Conservation (phyloP, 2,797 vertebrate genomes). For the Adelosebastes latens region DNA sequence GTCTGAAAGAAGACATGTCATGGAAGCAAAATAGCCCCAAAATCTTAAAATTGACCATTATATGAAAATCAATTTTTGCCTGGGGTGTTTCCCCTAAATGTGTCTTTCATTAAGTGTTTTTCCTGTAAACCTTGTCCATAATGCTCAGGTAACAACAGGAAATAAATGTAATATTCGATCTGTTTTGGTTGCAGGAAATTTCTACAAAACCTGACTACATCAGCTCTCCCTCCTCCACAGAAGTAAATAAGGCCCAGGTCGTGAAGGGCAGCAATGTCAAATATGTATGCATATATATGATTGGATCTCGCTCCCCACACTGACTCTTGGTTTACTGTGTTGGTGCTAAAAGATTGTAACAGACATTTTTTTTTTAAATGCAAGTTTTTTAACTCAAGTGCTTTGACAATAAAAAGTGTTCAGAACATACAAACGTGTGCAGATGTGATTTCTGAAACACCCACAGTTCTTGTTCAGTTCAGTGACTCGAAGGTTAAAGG, state of each 20-base stretch:
- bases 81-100: not conserved
- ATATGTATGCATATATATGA: not conserved
- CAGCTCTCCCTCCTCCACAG: not conserved
- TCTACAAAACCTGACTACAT: slow-evolving; percentile 51
- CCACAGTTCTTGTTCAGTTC: not conserved
- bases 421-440: not conserved
- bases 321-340: not conserved
- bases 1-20: no score
- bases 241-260: not conserved
- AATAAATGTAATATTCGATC: not conserved
- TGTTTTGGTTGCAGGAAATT: slow-evolving; percentile 65
- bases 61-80: not conserved
- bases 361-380: slow-evolving; percentile 17
- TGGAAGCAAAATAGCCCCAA: no score
- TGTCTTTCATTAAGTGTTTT: not conserved
- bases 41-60: no score
- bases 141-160: not conserved
- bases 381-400: not conserved
- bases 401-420: slow-evolving; percentile 7
- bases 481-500: not conserved
- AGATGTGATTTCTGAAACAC: not conserved
- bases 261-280: no score
- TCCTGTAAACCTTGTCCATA: not conserved
- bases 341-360: slow-evolving; percentile 40
- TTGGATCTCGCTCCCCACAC: not conserved